Evolutionary conservation across 1,140 invertebrate genomes (phyloP), one percentile per base, ranked within the genome.

Genomic region (Penaeus chinensis): DNA sequence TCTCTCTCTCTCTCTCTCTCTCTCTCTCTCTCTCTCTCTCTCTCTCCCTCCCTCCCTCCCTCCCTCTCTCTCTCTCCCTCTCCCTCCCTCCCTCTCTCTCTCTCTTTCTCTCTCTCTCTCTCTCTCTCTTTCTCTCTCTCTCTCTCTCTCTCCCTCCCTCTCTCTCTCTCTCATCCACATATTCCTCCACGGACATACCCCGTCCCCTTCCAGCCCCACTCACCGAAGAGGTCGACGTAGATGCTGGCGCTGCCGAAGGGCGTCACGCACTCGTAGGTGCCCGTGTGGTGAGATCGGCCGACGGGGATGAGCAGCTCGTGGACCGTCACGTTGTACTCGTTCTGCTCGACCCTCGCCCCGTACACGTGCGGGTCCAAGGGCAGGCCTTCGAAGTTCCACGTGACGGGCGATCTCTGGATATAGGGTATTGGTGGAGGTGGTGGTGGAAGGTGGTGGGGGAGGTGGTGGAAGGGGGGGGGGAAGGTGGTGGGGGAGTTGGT

Each of bases 261-360:
- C 54, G 86, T 87, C 19, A 87, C 62, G 65, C 86, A 87, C 80
- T 87, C 42, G 81, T 87, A 87, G 20, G 60, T 78, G 0, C 86
- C 86, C 8, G 62, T 32, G 37, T 87, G 32, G 10, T 47, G 18
- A 2, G 54, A 54, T 22, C 42, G 16, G 60, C 80, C 86, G 2
- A n/a, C 13, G n/a, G 80, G 19, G n/a, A 87, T 61, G 11, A 60
- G 22, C 32, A 87, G 71, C 62, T 87, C 66, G 69, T 87, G 80
- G 3, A 87, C 74, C 2, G 86, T 87, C 18, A 63, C 63, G 37
- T 87, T 87, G 61, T 87, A 77, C 19, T 87, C 80, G 10, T n/a
- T 61, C 19, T 54, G 54, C 47, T 82, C 82, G 11, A 77, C 42
- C 54, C 37, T 27, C 16, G 81, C 42, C 18, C 83, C 60, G 61